Base-by-base conservation (phyloP, 2,888 invertebrate genomes). In the Leptinotarsa rubiginosa region DNA sequence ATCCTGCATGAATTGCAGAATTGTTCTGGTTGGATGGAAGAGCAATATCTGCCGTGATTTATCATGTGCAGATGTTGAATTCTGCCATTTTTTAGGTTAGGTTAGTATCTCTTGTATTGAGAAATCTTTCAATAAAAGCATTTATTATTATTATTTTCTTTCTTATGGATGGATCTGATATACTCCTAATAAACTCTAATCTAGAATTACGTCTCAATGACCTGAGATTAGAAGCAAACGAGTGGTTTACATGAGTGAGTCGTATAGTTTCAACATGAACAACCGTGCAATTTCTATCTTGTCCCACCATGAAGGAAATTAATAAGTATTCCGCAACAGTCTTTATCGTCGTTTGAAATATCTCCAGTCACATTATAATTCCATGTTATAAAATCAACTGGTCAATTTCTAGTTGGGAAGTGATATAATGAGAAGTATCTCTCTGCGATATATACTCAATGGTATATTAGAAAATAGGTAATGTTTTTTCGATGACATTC, bases 381-480 rank as follows among this genome's bases (percentile, higher is more conserved):
- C 56, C 16, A 54, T 47, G 56, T 69, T 69, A 41, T 41, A 56
- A 56, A 56, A 41, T 56, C 54, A 69, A 56, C 41, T 41, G 56
- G 22, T 20, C 56, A 69, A 54, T 69, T 69, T 69, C 69, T 56
- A 18, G 56, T 18, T 22, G 16, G 41, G 41, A 69, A 54, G 56
- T 69, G 69, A 56, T 56, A 56, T 69, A 69, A 69, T 69, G 69
- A 41, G 54, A 41, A 54, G 41, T 69, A 69, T 69, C 47, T 56
- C 56, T 41, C 54, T 56, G 22, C 41, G 47, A 31, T 69, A 69
- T 56, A 31, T 25, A 31, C 41, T 18, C 56, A 69, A 69, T 69
- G 41, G 56, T 47, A 56, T 54, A 69, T 69, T 69, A 47, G 18
- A 13, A 47, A 69, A 56, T 69, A 18, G 47, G 54, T 68, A 52